These are phyloP conservation scores for Temnothorax curvispinosus DNA, from an alignment of 1,140 invertebrate species.

Conservation along the genomic window DNA sequence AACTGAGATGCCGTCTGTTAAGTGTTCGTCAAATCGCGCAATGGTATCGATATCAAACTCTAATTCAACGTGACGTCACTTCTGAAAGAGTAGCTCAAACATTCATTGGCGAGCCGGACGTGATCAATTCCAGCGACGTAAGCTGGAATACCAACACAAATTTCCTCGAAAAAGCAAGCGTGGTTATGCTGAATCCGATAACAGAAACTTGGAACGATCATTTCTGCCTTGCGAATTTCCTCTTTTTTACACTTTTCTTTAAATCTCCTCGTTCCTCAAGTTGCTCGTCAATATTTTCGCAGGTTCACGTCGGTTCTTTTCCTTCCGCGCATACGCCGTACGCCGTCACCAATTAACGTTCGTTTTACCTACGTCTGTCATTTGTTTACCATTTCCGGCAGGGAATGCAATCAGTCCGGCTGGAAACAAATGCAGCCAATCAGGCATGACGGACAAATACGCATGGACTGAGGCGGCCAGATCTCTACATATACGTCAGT, in stretches of 20 bases:
- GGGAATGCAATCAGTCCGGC: slow-evolving; percentile 75
- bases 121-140: slow-evolving; percentile 74
- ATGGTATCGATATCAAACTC: slow-evolving; percentile 33
- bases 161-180: slow-evolving; percentile 68
- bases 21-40: slow-evolving; percentile 17
- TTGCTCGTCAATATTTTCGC: slow-evolving; percentile 58
- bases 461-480: slow-evolving; percentile 59
- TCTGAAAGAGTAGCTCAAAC: slow-evolving; percentile 28
- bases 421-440: slow-evolving; percentile 72
- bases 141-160: slow-evolving; percentile 71
- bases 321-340: slow-evolving; percentile 19
- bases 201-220: slow-evolving; percentile 76
- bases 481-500: slow-evolving; percentile 32
- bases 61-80: slow-evolving; percentile 54
- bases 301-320: slow-evolving; percentile 71
- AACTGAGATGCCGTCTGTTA: neutral
- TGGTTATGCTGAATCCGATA: slow-evolving; percentile 75
- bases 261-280: neutral
- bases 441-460: slow-evolving; percentile 72
- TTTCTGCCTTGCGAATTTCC: slow-evolving; percentile 45
- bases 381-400: slow-evolving; percentile 78
- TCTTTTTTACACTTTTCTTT: slow-evolving; percentile 55
- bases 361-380: slow-evolving; percentile 73
- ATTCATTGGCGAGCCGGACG: slow-evolving; percentile 69
- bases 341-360: slow-evolving; percentile 69